Conservation (phyloP, 92 coral and sea anemone species). For the Porites cylindrica region DNA sequence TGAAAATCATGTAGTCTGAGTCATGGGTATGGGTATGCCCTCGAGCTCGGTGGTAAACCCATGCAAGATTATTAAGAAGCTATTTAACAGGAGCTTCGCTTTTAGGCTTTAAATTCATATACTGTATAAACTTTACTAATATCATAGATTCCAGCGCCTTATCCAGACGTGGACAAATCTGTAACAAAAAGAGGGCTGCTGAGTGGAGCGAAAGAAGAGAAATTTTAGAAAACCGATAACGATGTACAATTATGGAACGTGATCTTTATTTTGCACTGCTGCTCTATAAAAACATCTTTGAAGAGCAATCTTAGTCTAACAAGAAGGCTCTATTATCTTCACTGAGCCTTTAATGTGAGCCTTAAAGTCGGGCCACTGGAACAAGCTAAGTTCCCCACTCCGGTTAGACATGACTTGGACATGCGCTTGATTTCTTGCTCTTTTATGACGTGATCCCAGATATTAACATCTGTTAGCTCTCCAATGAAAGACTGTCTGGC, state of each 20-base stretch:
- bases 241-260: background rate
- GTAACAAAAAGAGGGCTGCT: too few species aligned
- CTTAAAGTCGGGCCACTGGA: constrained; percentile 19
- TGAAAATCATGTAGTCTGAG: too few species aligned
- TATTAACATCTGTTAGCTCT: constrained; percentile 36
- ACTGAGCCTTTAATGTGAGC: constrained; percentile 16
- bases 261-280: background rate
- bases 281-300: background rate
- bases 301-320: background rate
- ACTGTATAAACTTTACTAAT: too few species aligned
- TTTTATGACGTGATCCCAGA: constrained; percentile 32
- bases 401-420: background rate
- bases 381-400: constrained; percentile 19
- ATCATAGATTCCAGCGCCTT: too few species aligned
- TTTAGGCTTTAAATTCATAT: too few species aligned
- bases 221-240: background rate
- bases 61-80: too few species aligned
- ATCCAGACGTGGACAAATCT: too few species aligned
- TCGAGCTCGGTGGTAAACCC: too few species aligned
- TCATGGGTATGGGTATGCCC: too few species aligned
- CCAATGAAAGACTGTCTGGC: constrained; percentile 24
- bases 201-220: too few species aligned
- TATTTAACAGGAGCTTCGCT: too few species aligned
- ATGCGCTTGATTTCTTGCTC: constrained; percentile 7
- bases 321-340: background rate